Percentiles rank a stretch among this genome's conserved stretches.
These are phyloP conservation scores for Esox lucius DNA, from an alignment of 2,797 vertebrate species.

Conservation along the genomic window DNA sequence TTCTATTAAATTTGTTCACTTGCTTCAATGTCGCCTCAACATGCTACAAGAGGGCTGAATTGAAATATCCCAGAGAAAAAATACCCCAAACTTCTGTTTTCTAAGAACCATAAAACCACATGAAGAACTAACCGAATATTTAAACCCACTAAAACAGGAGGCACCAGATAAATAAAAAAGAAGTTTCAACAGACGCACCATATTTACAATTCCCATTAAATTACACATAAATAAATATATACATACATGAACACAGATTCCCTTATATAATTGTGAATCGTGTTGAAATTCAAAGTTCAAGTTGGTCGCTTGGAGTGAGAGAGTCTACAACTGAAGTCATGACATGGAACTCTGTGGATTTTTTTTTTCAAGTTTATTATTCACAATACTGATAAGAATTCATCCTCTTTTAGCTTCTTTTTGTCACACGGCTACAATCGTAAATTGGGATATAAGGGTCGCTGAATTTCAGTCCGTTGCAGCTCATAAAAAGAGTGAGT, in stretches of 20 bases:
- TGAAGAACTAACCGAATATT: conserved; percentile 96
- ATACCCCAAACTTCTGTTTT: conserved; percentile 88
- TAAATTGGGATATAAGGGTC: conserved; percentile 84
- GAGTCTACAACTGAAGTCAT: conserved; percentile 92
- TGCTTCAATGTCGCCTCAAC: conserved; percentile 93
- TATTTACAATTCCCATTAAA: conserved; percentile 99
- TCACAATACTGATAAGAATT: conserved; percentile 99
- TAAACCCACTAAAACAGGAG: conserved; percentile 99
- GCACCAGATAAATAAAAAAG: conserved; percentile 99
- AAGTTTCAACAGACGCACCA: conserved; percentile 99
- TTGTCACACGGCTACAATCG: conserved; percentile 88
- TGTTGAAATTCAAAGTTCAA: conserved; percentile 95
- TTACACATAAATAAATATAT: conserved; percentile 99
- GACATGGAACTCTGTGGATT: conserved; percentile 88
- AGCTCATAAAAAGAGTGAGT: conserved; percentile 80
- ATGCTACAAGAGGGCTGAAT: conserved; percentile 99
- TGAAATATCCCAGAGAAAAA: conserved; percentile 89
- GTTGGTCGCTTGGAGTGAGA: conserved; percentile 87
- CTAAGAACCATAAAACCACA: conserved; percentile 98
- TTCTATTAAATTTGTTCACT: conserved; percentile 89
- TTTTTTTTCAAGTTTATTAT: conserved; percentile 96
- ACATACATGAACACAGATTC: conserved; percentile 99
- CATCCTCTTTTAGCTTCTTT: conserved; percentile 85
- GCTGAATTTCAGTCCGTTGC: conserved; percentile 90
- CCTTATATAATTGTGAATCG: conserved; percentile 96